phyloP scores from a whole-genome alignment of 2,888 invertebrate genomes.

The Tortrix viridana region DNA sequence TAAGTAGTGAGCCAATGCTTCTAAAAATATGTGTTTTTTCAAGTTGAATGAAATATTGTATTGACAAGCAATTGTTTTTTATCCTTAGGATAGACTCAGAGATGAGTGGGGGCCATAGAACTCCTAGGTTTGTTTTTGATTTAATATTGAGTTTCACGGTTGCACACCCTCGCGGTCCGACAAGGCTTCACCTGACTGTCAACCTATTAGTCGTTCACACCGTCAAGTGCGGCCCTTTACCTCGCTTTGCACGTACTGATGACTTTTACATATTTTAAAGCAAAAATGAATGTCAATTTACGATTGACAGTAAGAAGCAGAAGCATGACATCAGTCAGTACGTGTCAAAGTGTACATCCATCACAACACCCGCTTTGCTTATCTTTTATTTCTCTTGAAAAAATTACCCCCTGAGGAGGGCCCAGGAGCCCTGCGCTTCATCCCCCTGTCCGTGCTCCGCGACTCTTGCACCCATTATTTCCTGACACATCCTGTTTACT shows the following conservation, averaged over 20 bases:
- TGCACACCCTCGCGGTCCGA: constrained; percentile 62
- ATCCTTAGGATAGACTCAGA: constrained; percentile 87
- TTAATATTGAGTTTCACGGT: constrained; percentile 78
- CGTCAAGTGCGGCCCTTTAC: constrained; percentile 13
- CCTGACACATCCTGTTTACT: constrained; percentile 24
- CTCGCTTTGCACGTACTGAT: constrained; percentile 32
- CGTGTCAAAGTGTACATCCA: constrained; percentile 26
- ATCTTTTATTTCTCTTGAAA: constrained; percentile 23
- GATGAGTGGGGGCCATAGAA: constrained; percentile 87
- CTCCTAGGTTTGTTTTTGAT: constrained; percentile 87
- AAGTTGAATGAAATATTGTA: constrained; percentile 17
- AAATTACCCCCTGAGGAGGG: constrained; percentile 14
- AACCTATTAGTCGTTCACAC: constrained; percentile 22
- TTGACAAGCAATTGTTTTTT: constrained; percentile 57
- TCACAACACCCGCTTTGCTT: constrained; percentile 32
- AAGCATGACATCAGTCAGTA: constrained; percentile 8
- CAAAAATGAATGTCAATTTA: not conserved
- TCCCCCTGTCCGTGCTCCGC: constrained; percentile 9
- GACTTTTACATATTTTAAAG: not conserved
- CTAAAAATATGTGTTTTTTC: not conserved
- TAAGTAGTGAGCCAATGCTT: too few relatives aligned
- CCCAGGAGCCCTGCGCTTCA: constrained; percentile 15
- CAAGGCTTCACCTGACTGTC: constrained; percentile 36
- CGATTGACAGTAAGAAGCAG: not conserved
- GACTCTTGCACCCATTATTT: not conserved